Base-by-base conservation (phyloP, 2,888 invertebrate species). In the Ecliptopera silaceata region DNA sequence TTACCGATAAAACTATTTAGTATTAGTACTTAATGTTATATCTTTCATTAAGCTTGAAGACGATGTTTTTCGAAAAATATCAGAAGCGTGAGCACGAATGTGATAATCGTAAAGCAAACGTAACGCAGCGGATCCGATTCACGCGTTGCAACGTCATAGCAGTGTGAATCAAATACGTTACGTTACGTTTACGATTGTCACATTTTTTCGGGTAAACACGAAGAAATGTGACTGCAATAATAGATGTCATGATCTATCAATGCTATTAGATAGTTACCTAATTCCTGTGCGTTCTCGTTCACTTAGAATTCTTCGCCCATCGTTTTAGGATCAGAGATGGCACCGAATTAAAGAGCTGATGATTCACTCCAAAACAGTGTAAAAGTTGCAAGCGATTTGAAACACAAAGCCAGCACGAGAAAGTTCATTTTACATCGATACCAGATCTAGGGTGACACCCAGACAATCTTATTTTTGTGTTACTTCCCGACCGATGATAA, bases 381-480 rank as follows among this genome's bases (percentile, higher is more conserved):
- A 3, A 13, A 8, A 36, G 8, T 36, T 36, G 6, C 15, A 36
- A 36, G 15, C 36, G 8, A 15, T 15, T 41, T 41, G 22, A 41
- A 12, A 41, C 41, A n/a, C 22, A 12, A 41, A 41, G 12, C n/a
- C 22, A 41, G 41, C 22, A 8, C 0, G 15, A 26, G 26, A 15
- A 26, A 42, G 26, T 13, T 22, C 42, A 42, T 15, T 26, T 42
- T 26, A 42, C 42, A 26, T 44, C 29, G 18, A 15, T 18, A 31
- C n/a, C 41, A 12, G 22, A 20, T 22, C 10, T 39, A 20, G 22
- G 22, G 41, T 36, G 12, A 15, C 26, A 43, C 61, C 53, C 58
- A 41, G 26, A 54, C 52, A 56, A 62, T 64, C 53, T 42, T 52
- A 61, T 64, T 56, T 61, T 50, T n/a, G 56, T 56, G 47, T 48